Evolutionary conservation across 1,140 invertebrate species (phyloP), one percentile per base, ranked within the genome.

Genomic region (Triops cancriformis): DNA sequence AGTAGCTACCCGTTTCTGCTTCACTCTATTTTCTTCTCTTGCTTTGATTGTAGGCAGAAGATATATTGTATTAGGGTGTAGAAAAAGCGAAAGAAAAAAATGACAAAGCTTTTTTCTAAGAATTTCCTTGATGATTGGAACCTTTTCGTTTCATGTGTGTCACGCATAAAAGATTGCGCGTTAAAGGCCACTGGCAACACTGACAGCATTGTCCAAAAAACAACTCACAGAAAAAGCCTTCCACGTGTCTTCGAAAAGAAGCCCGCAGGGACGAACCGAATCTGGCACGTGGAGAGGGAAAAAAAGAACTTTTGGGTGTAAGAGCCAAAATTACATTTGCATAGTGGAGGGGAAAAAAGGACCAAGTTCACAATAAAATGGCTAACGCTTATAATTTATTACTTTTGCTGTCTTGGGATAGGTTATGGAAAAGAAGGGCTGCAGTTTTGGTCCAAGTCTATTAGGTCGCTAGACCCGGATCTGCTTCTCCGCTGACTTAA

Each of bases 391-490:
- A 7, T 37, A 37, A 37, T 37, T 37, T 37, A 37, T 37, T 37
- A 37, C 31, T 37, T 37, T 37, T 2, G 2, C 31, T 37, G 31
- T 37, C 31, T 37, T 37, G 31, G 31, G 31, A 37, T 37, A 37
- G 31, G 31, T 37, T 7, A 37, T 4, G 31, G 7, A 37, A 37
- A 37, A 37, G 31, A 37, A 37, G 7, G 31, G 31, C 10, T 64
- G 23, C 51, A 64, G 51, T 64, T 64, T 64, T 64, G 31, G 51
- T 64, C 51, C 10, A 23, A 64, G 51, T 64, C 51, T 64, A n/a
- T 64, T 64, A 64, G 51, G 51, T 64, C 51, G 51, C 18, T 64
- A 64, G 51, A 64, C 51, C 51, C 51, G 51, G 51, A 64, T 64
- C 51, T 64, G 6, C 51, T 23, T 18, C 14, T 18, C 23, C n/a